phyloP scores from a whole-genome alignment of 2,113 vertebrate species.

The Alethe castanea region DNA sequence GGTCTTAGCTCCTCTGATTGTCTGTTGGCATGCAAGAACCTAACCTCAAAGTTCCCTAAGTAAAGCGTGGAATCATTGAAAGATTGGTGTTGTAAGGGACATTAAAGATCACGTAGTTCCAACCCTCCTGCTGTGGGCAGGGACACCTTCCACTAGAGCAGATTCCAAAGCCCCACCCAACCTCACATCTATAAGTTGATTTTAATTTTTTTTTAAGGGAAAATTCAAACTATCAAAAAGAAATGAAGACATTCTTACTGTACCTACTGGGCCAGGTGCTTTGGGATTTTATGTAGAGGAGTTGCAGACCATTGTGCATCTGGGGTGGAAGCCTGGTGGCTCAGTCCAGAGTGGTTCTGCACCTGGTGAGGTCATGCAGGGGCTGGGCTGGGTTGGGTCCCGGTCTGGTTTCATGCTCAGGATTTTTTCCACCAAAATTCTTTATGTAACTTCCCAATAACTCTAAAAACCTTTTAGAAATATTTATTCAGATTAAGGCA shows the following conservation, averaged over 20 bases:
- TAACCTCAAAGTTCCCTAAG: neutral
- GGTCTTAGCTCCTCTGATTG: neutral
- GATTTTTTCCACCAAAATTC: neutral
- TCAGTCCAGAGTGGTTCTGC: neutral
- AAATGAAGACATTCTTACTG: neutral
- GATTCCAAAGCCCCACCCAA: neutral
- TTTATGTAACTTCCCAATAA: neutral
- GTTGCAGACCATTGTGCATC: neutral
- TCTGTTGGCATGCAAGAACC: neutral
- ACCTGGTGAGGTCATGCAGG: neutral
- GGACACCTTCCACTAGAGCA: neutral
- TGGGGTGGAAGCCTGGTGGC: neutral
- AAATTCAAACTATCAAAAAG: neutral
- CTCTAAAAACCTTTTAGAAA: neutral
- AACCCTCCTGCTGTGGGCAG: neutral
- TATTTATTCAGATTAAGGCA: neutral
- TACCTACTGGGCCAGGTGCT: neutral
- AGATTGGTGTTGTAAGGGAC: neutral
- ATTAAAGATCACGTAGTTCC: neutral
- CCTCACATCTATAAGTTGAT: neutral
- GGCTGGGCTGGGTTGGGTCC: fast-evolving
- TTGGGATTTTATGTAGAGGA: neutral
- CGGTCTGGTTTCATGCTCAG: neutral
- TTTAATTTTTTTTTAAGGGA: neutral
- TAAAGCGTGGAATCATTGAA: neutral